Percentiles rank a stretch among this genome's conserved stretches.
Conservation (phyloP, 2,888 invertebrate species). For the Hylaea fasciaria region DNA sequence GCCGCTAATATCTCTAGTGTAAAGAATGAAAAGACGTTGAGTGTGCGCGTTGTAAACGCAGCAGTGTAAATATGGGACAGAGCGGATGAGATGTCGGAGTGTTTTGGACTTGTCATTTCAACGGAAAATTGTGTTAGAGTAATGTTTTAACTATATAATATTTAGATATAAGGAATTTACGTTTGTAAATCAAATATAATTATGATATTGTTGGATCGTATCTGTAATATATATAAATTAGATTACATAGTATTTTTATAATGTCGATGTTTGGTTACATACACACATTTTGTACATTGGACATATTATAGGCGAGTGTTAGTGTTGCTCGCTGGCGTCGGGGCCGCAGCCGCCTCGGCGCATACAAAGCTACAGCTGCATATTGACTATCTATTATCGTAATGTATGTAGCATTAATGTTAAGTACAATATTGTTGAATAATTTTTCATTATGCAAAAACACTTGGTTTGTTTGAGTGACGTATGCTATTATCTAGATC, state of each 20-base stretch:
- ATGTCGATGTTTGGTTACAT: conserved; percentile 63
- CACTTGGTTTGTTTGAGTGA: conserved; percentile 76
- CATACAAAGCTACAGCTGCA: conserved; percentile 42
- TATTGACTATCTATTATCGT: conserved; percentile 61
- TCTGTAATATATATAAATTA: conserved; percentile 78
- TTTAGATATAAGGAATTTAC: conserved; percentile 69
- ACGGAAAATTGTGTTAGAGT: conserved; percentile 49
- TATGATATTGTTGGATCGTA: conserved; percentile 79
- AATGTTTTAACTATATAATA: conserved; percentile 51
- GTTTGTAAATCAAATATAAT: conserved; percentile 77
- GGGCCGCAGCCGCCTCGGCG: conserved; percentile 41
- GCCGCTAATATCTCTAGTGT: conserved; percentile 45
- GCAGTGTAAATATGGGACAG: conserved; percentile 59
- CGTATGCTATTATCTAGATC: conserved; percentile 73
- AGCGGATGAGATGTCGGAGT: conserved; percentile 24
- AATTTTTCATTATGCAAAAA: conserved; percentile 70
- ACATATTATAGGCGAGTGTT: conserved; percentile 47
- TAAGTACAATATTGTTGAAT: conserved; percentile 83
- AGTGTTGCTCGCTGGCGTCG: conserved; percentile 39
- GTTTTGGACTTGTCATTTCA: conserved; percentile 48
- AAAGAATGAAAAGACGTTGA: conserved; percentile 22
- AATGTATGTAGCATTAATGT: conserved; percentile 71
- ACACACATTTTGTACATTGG: conserved; percentile 54
- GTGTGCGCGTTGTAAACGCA: conserved; percentile 60
- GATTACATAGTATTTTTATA: conserved; percentile 75